Evolutionary conservation across 2,888 invertebrate genomes (phyloP).

Genomic region (Apotomis turbidana): DNA sequence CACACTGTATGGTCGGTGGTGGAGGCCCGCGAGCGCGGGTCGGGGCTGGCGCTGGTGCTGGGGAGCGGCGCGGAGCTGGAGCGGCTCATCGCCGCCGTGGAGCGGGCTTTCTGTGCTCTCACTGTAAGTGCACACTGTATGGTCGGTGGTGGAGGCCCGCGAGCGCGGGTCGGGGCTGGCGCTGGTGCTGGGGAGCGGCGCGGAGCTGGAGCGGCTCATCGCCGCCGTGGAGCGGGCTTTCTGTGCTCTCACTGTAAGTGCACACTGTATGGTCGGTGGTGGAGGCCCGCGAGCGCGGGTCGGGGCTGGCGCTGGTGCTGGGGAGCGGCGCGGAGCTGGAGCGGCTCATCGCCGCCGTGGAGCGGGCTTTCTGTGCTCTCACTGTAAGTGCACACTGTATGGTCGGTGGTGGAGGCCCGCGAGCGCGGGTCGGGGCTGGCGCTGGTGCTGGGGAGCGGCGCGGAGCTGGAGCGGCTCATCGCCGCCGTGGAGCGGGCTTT

Average conservation of each 20-base stretch:
- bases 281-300: constrained; percentile 93
- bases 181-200: constrained; percentile 90
- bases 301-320: constrained; percentile 92
- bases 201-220: constrained; percentile 90
- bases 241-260: constrained; percentile 64
- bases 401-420: constrained; percentile 93
- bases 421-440: constrained; percentile 92
- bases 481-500: constrained; percentile 86
- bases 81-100: constrained; percentile 88
- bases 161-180: constrained; percentile 92
- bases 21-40: constrained; percentile 93
- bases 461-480: constrained; percentile 90
- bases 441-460: constrained; percentile 90
- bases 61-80: constrained; percentile 90
- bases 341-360: constrained; percentile 88
- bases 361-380: constrained; percentile 72
- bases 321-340: constrained; percentile 90
- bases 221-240: constrained; percentile 86
- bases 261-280: constrained; percentile 86
- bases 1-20: constrained; percentile 50
- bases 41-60: constrained; percentile 92
- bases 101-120: constrained; percentile 72
- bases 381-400: constrained; percentile 68
- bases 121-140: constrained; percentile 56
- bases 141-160: constrained; percentile 86